Percentiles rank a stretch among this genome's conserved stretches.
These are phyloP conservation scores for Hemicentrotus pulcherrimus DNA, from an alignment of 35 echinoderm and acorn worm genomes.

Conservation along the genomic window DNA sequence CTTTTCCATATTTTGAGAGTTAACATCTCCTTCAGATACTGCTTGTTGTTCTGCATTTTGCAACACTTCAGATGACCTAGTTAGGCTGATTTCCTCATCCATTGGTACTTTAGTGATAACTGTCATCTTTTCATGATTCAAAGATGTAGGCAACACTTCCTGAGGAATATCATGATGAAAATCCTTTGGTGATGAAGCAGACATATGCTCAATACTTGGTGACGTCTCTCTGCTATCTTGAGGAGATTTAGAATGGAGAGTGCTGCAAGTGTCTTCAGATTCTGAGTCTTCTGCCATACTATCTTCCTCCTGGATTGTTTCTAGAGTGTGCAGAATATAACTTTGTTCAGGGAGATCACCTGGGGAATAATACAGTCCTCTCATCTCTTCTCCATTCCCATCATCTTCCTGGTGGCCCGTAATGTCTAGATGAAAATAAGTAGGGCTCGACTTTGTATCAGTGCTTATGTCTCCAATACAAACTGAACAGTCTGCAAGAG, in stretches of 20 bases:
- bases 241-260: conserved; percentile 16
- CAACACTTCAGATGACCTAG: neutral
- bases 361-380: neutral
- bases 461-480: neutral
- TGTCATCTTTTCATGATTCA: neutral
- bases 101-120: neutral
- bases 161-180: neutral
- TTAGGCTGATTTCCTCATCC: neutral
- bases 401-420: neutral
- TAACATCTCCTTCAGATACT: neutral
- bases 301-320: conserved; percentile 31
- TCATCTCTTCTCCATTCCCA: neutral
- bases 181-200: neutral
- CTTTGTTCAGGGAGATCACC: neutral
- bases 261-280: conserved; percentile 43
- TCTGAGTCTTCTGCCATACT: neutral
- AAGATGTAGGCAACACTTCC: neutral
- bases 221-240: neutral
- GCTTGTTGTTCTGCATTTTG: neutral
- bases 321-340: conserved; percentile 24
- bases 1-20: neutral
- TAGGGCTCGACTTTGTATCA: neutral
- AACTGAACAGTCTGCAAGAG: neutral
- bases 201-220: neutral
- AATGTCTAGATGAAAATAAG: neutral